Percentiles rank a stretch among this genome's conserved stretches.
Conservation (phyloP, 2,113 vertebrate species). For the Taurulus bubalis region DNA sequence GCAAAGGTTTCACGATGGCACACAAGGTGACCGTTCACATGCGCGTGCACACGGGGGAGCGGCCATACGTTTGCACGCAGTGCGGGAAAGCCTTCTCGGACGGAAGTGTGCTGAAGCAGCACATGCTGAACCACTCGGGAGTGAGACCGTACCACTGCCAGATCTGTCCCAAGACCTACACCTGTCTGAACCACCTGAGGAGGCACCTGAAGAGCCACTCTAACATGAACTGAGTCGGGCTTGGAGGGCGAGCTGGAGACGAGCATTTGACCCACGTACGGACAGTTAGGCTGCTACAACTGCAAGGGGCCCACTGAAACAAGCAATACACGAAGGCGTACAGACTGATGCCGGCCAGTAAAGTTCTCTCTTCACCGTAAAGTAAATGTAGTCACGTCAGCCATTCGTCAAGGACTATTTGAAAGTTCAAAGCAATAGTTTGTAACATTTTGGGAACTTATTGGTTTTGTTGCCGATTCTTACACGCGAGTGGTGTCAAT, state of each 20-base stretch:
- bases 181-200: conserved; percentile 82
- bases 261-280: neutral
- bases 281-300: neutral
- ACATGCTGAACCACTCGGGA: conserved; percentile 82
- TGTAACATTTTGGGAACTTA: conserved; percentile 5
- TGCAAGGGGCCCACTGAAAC: conserved; percentile 12
- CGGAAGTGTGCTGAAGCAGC: conserved; percentile 80
- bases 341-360: neutral
- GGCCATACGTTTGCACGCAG: conserved; percentile 78
- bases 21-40: conserved; percentile 81
- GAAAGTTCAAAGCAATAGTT: conserved; percentile 3
- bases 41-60: conserved; percentile 80
- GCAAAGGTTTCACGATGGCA: conserved; percentile 80
- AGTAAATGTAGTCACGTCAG: conserved; percentile 11
- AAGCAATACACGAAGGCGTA: conserved; percentile 42
- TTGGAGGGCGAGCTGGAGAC: neutral
- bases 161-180: conserved; percentile 82
- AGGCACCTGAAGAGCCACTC: conserved; percentile 81
- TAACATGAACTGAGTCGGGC: conserved; percentile 63
- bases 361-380: conserved; percentile 9
- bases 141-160: conserved; percentile 81
- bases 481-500: neutral
- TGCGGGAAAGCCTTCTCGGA: conserved; percentile 81
- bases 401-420: neutral
- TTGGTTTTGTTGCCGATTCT: neutral